Base-by-base conservation (phyloP, 2,888 invertebrate species). In the Ernsta delagoae region DNA sequence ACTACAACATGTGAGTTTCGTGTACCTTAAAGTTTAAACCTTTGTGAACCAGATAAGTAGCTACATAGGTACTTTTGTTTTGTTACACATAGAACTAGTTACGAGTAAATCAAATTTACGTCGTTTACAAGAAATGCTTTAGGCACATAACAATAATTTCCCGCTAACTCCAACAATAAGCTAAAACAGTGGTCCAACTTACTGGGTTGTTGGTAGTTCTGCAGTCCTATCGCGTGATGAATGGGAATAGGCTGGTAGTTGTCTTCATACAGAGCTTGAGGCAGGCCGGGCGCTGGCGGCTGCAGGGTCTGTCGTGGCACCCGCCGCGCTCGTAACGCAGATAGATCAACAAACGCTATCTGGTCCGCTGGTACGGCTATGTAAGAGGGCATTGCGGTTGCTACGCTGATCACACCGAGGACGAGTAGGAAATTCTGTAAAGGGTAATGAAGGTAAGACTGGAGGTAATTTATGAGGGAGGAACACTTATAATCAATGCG, bases 341-440 rank as follows among this genome's bases (percentile, higher is more conserved):
- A 88, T 54, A 95, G 84, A 77, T 95, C 95, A 74, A 95, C 85
- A 79, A 95, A 92, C 63, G 95, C 94, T 71, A 95, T 90, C 79
- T 94, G 94, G 75, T 95, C 95, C 2, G 95, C 92, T 0, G 95
- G 95, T 24, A 95, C 94, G 16, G 95, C 95, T 72, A 95, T 94
- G 88, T 94, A 95, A 11, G 94, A 94, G 0, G 95, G 94, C 78
- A 93, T 92, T 16, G 94, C 95, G 59, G 83, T 71, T 1, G 84
- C 83, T 16, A 83, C 78, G 57, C 86, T 85, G 5, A 82, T 79
- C 34, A 87, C 56, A 48, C 87, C 76, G 36, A 84, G 77, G 65
- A 92, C 72, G 59, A 90, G 82, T 72, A 89, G 56, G 43, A 84
- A 71, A 70, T 86, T 79, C 92, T 92, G 90, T 65, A 77, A 78